These are phyloP conservation scores for Sebastes iracundus DNA, from an alignment of 2,797 vertebrate genomes.

Conservation along the genomic window DNA sequence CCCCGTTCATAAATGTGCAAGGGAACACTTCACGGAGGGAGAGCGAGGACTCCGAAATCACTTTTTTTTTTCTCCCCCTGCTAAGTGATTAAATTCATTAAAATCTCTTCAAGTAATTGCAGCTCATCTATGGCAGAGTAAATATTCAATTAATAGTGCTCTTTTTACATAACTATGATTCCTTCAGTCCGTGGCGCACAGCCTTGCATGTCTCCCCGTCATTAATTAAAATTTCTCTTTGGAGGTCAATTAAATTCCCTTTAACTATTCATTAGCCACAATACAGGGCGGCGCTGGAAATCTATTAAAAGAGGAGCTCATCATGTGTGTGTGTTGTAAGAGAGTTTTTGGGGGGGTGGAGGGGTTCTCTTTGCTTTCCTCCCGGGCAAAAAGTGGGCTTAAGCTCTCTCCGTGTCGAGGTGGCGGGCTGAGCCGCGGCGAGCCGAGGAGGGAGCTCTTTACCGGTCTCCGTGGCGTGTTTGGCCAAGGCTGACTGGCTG, in stretches of 20 bases:
- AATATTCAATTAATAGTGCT: constrained; percentile 82
- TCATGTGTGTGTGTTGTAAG: not conserved
- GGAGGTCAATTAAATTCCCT: constrained; percentile 81
- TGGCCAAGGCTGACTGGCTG: constrained; percentile 76
- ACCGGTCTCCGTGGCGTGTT: constrained; percentile 58
- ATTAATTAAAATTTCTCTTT: constrained; percentile 82
- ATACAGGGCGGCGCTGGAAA: constrained; percentile 31
- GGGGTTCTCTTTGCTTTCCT: constrained; percentile 25
- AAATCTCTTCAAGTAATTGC: constrained; percentile 80
- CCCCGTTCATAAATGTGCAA: constrained; percentile 22
- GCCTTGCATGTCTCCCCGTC: constrained; percentile 62
- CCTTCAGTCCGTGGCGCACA: constrained; percentile 61
- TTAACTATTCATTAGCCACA: constrained; percentile 80
- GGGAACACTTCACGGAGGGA: constrained; percentile 15
- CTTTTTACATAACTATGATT: constrained; percentile 80
- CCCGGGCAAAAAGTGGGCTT: constrained; percentile 38
- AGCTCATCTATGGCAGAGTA: constrained; percentile 77
- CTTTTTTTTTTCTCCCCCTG: constrained; percentile 4
- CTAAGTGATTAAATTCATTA: constrained; percentile 75
- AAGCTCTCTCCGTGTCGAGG: constrained; percentile 29
- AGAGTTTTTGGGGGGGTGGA: not conserved
- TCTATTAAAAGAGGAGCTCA: constrained; percentile 51
- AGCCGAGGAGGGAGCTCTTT: constrained; percentile 54
- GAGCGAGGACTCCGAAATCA: constrained; percentile 26
- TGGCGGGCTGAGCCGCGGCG: constrained; percentile 39